These are phyloP conservation scores for Neelides folsomi DNA, from an alignment of 2,888 invertebrate genomes.

Conservation along the genomic window DNA sequence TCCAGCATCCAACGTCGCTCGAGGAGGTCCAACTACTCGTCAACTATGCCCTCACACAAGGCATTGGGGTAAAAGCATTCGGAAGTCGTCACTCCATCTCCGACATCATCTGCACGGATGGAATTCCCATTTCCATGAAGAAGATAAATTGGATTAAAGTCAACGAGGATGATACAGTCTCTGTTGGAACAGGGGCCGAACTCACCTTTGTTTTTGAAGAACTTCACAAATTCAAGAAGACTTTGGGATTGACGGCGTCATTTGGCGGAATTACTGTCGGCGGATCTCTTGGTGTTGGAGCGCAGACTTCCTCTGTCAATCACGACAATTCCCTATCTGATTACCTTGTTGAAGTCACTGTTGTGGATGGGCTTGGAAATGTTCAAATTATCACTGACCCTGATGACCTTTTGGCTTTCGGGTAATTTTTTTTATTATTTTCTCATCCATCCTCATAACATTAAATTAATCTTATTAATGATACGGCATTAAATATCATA, in stretches of 20 bases:
- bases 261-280: conserved; percentile 20
- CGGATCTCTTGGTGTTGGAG: conserved; percentile 17
- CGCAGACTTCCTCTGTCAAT: conserved; percentile 14
- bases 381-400: conserved; percentile 7
- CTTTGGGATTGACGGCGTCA: conserved; percentile 12
- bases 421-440: too few species aligned
- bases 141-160: conserved; percentile 10
- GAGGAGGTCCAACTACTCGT: conserved; percentile 13
- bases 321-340: conserved; percentile 17
- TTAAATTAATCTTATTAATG: too few species aligned
- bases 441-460: too few species aligned
- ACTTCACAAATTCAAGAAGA: conserved; percentile 5
- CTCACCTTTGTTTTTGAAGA: conserved; percentile 7
- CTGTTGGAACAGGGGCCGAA: conserved; percentile 12
- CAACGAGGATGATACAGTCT: conserved; percentile 6
- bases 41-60: conserved; percentile 7
- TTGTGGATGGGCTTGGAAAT: conserved; percentile 15
- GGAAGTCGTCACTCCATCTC: conserved; percentile 18
- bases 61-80: conserved; percentile 13
- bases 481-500: too few species aligned
- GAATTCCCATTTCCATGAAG: conserved; percentile 11
- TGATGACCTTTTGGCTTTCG: conserved; percentile 8
- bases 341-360: conserved; percentile 13
- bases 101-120: conserved; percentile 18
- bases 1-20: conserved; percentile 7